phyloP scores from a whole-genome alignment of 2,888 invertebrate species.

The Diachrysia chrysitis region DNA sequence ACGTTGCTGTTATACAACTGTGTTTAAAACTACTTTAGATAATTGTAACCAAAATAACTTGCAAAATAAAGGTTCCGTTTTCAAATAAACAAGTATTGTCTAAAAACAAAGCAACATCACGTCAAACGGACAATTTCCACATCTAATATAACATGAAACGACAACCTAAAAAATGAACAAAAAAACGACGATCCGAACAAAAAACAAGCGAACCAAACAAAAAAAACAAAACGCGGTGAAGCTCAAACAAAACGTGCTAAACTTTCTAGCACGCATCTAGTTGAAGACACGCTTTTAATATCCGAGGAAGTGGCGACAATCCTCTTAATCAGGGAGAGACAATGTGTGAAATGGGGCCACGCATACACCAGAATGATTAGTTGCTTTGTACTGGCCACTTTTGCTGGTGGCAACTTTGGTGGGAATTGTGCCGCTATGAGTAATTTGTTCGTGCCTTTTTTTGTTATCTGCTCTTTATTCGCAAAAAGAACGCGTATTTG shows the following conservation, averaged over 20 bases:
- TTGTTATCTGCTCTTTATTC: conserved; percentile 51
- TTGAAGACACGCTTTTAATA: conserved; percentile 87
- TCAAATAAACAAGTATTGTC: background rate
- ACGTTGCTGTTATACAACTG: background rate
- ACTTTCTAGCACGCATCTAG: conserved; percentile 62
- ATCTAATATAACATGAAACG: conserved; percentile 37
- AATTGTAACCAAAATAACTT: background rate
- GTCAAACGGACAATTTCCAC: background rate
- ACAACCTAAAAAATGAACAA: conserved; percentile 36
- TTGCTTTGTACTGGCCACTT: conserved; percentile 81
- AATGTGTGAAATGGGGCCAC: conserved; percentile 87
- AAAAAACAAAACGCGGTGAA: conserved; percentile 44
- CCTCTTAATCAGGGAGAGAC: conserved; percentile 88
- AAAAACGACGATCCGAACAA: conserved; percentile 30
- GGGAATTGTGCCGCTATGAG: conserved; percentile 66
- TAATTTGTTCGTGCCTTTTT: conserved; percentile 60
- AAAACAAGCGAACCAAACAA: conserved; percentile 25
- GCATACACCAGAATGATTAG: conserved; percentile 86
- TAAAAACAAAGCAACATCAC: conserved; percentile 3
- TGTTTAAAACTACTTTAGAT: no score
- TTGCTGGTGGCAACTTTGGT: conserved; percentile 73
- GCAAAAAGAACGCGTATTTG: conserved; percentile 31
- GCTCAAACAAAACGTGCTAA: conserved; percentile 57
- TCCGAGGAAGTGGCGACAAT: conserved; percentile 87
- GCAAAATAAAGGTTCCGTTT: no score